These are phyloP conservation scores for Paedocypris sp. DNA, from an alignment of 2,113 vertebrate species.

Conservation along the genomic window DNA sequence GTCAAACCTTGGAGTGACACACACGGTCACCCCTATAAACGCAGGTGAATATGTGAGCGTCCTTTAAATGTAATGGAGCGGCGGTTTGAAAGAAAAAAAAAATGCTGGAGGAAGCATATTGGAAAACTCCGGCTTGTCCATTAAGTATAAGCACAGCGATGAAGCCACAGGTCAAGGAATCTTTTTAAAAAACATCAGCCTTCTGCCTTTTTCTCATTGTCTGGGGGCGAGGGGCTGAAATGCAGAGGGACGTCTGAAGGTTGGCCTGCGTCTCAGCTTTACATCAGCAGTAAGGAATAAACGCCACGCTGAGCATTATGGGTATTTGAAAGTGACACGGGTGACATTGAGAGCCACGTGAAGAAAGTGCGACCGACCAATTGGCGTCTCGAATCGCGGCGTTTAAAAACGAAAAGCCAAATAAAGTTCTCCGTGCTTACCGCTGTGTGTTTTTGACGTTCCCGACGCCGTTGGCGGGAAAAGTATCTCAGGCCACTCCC, in stretches of 20 bases:
- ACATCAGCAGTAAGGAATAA: conserved; percentile 24
- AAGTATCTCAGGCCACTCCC: no score
- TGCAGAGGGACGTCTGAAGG: conserved; percentile 48
- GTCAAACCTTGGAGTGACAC: conserved; percentile 56
- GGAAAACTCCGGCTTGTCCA: conserved; percentile 46
- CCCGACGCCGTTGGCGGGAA: no score
- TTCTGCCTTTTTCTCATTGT: conserved; percentile 20
- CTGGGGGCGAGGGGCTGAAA: conserved; percentile 24
- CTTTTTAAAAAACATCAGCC: conserved; percentile 62
- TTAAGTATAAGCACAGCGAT: conserved; percentile 50
- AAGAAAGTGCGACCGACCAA: conserved; percentile 37
- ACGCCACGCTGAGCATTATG: conserved; percentile 37
- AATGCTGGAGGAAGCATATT: conserved; percentile 66
- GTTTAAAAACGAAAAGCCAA: no score
- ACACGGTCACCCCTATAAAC: conserved; percentile 32
- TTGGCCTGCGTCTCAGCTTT: conserved; percentile 48
- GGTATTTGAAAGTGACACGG: conserved; percentile 50
- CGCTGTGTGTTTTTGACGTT: no score
- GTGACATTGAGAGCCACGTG: conserved; percentile 42
- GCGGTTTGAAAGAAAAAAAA: conserved; percentile 56
- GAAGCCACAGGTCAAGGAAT: conserved; percentile 51
- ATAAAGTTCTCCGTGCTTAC: no score
- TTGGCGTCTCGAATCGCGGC: no score
- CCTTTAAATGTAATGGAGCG: conserved; percentile 53
- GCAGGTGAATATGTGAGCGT: conserved; percentile 29